A percentile compares a stretch with the other conserved stretches of the same genome.
These are phyloP conservation scores for Mythimna albipuncta DNA, from an alignment of 2,888 invertebrate species.

Conservation along the genomic window DNA sequence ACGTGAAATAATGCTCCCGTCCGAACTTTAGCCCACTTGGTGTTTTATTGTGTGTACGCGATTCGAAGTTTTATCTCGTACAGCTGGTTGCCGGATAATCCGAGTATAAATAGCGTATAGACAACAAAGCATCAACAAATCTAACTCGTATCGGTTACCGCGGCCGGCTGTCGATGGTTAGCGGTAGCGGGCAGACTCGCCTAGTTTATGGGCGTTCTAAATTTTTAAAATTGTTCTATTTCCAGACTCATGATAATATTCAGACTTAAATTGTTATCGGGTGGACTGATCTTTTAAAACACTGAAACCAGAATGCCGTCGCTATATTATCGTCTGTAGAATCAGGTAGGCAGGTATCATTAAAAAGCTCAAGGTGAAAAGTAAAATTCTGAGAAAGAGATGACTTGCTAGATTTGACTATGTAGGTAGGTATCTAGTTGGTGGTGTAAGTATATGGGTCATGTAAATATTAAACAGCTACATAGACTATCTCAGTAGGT, in stretches of 20 bases:
- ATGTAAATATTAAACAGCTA: constrained; percentile 43
- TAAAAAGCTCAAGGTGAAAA: constrained; percentile 52
- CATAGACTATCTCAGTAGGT: neutral
- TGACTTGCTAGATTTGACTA: constrained; percentile 10
- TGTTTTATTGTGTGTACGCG: constrained; percentile 84
- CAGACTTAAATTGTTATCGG: constrained; percentile 42
- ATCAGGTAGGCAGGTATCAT: constrained; percentile 29
- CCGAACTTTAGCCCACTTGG: constrained; percentile 80
- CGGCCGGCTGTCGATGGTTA: constrained; percentile 67
- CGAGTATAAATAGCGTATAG: constrained; percentile 85
- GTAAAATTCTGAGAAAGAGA: constrained; percentile 34
- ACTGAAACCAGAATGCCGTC: constrained; percentile 36
- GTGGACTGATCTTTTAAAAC: constrained; percentile 26
- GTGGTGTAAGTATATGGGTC: constrained; percentile 22
- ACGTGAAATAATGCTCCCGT: constrained; percentile 83
- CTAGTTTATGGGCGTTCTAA: constrained; percentile 68
- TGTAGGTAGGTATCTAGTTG: neutral
- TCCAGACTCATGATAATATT: constrained; percentile 52
- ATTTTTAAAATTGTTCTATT: constrained; percentile 69
- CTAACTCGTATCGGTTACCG: constrained; percentile 66
- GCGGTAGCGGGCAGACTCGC: constrained; percentile 50
- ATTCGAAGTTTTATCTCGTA: constrained; percentile 84
- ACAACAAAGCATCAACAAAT: constrained; percentile 81
- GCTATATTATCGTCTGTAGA: constrained; percentile 26
- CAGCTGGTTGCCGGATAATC: constrained; percentile 88